These are phyloP conservation scores for Micrastur ruficollis DNA, from an alignment of 2,797 vertebrate species.

Conservation along the genomic window DNA sequence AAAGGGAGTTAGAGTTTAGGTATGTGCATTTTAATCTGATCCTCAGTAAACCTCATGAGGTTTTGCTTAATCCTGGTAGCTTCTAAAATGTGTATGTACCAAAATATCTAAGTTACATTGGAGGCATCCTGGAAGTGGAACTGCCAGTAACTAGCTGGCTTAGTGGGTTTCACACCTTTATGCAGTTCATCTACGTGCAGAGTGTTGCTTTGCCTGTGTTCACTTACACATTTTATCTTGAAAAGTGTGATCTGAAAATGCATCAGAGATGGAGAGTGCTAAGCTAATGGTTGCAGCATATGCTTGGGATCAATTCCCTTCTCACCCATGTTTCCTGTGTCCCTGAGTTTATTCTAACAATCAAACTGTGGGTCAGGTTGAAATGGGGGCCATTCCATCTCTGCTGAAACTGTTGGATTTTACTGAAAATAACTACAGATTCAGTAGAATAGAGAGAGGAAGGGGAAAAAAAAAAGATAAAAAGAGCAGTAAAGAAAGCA, in stretches of 20 bases:
- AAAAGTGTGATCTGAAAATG: background rate
- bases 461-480: accelerated
- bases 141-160: background rate
- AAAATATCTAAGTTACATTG: background rate
- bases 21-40: background rate
- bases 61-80: background rate
- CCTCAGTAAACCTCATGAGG: background rate
- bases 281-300: background rate
- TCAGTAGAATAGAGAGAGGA: background rate
- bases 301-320: background rate
- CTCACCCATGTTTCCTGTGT: background rate
- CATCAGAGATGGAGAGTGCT: background rate
- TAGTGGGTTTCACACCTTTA: background rate
- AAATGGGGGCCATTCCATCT: background rate
- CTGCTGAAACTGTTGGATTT: background rate
- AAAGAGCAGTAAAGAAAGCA: background rate
- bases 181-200: background rate
- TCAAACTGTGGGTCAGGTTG: background rate
- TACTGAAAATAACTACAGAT: background rate
- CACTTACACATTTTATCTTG: background rate
- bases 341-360: background rate
- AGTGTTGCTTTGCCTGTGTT: background rate
- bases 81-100: background rate
- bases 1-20: background rate
- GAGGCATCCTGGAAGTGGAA: background rate